Evolutionary conservation across 1,140 invertebrate genomes (phyloP).

Genomic region (Zelostemma sp.): DNA sequence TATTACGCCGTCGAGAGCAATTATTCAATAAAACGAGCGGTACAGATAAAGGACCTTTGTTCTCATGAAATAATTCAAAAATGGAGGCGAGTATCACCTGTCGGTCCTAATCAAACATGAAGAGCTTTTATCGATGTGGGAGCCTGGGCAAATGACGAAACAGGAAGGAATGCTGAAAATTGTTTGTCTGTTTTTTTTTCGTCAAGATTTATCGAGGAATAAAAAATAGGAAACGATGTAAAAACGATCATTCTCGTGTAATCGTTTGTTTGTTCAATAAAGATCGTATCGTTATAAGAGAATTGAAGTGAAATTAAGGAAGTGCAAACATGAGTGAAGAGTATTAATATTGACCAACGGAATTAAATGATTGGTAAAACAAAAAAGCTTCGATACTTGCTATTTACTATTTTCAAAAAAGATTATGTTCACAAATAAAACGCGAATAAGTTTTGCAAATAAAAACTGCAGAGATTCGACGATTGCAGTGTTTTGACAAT

Average conservation of each 20-base stretch:
- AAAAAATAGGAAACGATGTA: not conserved
- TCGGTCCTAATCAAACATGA: conserved; percentile 67
- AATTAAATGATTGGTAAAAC: not conserved
- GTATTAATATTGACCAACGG: too few relatives aligned
- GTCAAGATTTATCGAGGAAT: not conserved
- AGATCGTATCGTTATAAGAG: not conserved
- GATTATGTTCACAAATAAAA: conserved; percentile 10
- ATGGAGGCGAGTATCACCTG: conserved; percentile 56
- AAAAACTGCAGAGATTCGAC: conserved; percentile 34
- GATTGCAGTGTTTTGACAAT: conserved; percentile 32
- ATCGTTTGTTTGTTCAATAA: not conserved
- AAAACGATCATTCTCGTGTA: not conserved
- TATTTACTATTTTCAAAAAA: not conserved
- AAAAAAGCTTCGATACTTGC: not conserved
- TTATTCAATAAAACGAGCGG: not conserved
- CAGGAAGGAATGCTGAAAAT: not conserved
- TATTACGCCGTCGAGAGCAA: not conserved
- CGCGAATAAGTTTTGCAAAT: conserved; percentile 29
- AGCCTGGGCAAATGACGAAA: conserved; percentile 45
- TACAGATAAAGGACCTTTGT: conserved; percentile 31
- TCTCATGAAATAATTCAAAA: conserved; percentile 45
- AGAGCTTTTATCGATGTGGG: conserved; percentile 53
- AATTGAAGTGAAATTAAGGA: not conserved
- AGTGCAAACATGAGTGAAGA: not conserved
- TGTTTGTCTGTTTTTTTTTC: not conserved